Percentiles rank a stretch among this genome's conserved stretches.
These are phyloP conservation scores for Platyrinchus mystaceus DNA, from an alignment of 2,797 vertebrate genomes.

Conservation along the genomic window DNA sequence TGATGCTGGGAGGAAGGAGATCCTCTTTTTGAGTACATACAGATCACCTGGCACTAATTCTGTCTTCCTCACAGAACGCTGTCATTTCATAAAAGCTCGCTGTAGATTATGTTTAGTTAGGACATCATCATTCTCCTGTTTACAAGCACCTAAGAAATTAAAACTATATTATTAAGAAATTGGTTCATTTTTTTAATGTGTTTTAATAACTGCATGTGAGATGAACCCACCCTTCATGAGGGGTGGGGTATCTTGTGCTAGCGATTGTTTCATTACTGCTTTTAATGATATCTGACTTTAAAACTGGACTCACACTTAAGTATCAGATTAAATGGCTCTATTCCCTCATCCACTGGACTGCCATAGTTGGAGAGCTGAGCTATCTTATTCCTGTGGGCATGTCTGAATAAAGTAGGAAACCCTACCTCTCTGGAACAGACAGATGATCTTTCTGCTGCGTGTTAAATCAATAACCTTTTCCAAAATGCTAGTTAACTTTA, in stretches of 20 bases:
- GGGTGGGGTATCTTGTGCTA: background rate
- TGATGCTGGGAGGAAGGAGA: background rate
- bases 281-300: background rate
- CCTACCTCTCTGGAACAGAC: background rate
- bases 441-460: background rate
- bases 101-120: background rate
- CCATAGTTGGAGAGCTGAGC: background rate
- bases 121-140: background rate
- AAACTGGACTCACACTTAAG: background rate
- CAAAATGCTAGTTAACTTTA: background rate
- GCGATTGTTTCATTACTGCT: background rate
- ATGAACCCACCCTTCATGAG: background rate
- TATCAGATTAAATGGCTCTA: background rate
- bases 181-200: background rate
- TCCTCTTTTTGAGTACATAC: background rate
- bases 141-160: background rate
- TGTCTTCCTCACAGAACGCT: background rate
- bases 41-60: background rate
- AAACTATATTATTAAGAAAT: background rate
- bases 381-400: background rate
- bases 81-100: background rate
- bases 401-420: background rate
- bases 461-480: background rate
- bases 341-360: background rate
- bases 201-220: background rate